A percentile compares a stretch with the other conserved stretches of the same genome.
Evolutionary conservation across 2,797 vertebrate species (phyloP).

Genomic region (Eulemur albifrons): DNA sequence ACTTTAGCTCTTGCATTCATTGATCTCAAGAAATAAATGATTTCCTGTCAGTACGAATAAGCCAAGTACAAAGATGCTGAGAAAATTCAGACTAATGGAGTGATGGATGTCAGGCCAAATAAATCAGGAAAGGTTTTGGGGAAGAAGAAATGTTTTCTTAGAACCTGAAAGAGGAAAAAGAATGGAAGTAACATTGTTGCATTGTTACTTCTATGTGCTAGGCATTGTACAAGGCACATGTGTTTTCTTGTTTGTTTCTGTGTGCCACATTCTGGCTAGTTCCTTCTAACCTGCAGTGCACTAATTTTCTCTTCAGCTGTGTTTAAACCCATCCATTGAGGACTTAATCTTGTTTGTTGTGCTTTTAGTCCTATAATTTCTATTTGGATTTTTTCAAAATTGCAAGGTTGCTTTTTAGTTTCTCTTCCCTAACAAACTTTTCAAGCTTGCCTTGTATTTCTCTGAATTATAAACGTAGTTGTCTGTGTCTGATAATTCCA

Average conservation of each 20-base stretch:
- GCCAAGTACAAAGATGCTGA: neutral
- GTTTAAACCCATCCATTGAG: neutral
- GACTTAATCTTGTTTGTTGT: neutral
- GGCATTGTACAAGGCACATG: neutral
- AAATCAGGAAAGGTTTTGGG: neutral
- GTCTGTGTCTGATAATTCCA: neutral
- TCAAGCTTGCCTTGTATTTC: neutral
- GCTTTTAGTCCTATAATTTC: neutral
- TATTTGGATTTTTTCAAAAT: neutral
- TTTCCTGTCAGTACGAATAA: neutral
- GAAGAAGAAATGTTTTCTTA: neutral
- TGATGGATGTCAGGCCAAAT: neutral
- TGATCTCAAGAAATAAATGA: slow-evolving; percentile 22
- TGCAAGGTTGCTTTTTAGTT: neutral
- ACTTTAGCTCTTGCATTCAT: neutral
- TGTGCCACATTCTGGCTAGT: neutral
- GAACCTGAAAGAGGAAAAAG: neutral
- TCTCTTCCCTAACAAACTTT: neutral
- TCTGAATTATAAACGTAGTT: neutral
- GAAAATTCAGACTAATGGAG: neutral
- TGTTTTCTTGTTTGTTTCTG: neutral
- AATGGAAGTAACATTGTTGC: neutral
- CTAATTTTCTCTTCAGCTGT: neutral
- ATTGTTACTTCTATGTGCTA: neutral
- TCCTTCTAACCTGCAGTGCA: neutral